Evolutionary conservation across 2,797 vertebrate genomes (phyloP).

Genomic region (Eutrigla gurnardus): DNA sequence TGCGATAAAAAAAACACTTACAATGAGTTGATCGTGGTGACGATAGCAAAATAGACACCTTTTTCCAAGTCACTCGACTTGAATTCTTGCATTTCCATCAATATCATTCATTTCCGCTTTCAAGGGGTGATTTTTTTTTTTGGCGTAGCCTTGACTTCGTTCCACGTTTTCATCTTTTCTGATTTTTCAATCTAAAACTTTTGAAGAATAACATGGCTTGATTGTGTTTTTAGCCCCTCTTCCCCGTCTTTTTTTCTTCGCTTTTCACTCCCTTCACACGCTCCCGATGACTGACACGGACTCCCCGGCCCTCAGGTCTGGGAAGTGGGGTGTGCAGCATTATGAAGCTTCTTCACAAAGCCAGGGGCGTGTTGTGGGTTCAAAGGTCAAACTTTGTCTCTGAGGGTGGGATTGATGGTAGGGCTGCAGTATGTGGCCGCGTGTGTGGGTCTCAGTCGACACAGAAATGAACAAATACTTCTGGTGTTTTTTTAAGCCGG

Average conservation of each 20-base stretch:
- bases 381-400: constrained; percentile 52
- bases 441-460: constrained; percentile 29
- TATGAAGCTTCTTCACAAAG: constrained; percentile 51
- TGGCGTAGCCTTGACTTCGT: neutral
- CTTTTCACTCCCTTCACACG: constrained; percentile 16
- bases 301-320: neutral
- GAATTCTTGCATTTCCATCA: neutral
- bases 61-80: too few species aligned
- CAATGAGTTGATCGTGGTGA: too few species aligned
- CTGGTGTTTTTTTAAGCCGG: constrained; percentile 48
- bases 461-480: constrained; percentile 31
- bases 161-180: neutral
- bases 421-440: constrained; percentile 8
- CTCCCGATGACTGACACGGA: constrained; percentile 41
- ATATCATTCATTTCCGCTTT: too few species aligned
- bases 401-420: constrained; percentile 15
- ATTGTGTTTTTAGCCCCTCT: neutral
- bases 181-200: neutral
- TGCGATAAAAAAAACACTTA: too few species aligned
- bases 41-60: too few species aligned
- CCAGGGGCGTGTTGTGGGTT: constrained; percentile 28
- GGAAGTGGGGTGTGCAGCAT: constrained; percentile 2
- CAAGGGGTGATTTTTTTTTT: too few species aligned
- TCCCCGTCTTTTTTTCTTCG: neutral
- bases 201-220: neutral